Evolutionary conservation across 2,113 vertebrate genomes (phyloP).

Genomic region (Salvator merianae): DNA sequence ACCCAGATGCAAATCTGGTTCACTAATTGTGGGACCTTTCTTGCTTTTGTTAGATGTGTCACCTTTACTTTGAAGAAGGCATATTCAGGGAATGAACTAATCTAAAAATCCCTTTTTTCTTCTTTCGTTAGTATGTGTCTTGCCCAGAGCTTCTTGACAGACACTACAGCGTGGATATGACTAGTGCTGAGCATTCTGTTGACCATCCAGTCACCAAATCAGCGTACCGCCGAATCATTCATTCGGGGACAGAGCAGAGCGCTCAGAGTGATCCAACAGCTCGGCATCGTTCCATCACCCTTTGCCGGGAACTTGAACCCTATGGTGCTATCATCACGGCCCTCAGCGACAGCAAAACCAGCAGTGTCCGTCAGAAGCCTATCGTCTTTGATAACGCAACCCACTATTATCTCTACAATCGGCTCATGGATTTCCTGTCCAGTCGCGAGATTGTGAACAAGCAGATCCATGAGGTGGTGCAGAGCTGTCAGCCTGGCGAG

Average conservation of each 20-base stretch:
- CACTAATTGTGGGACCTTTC: not conserved
- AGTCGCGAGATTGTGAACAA: slow-evolving; percentile 91
- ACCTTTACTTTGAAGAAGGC: not conserved
- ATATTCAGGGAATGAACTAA: not conserved
- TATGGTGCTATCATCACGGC: slow-evolving; percentile 75
- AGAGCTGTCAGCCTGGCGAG: slow-evolving; percentile 92
- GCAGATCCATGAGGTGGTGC: slow-evolving; percentile 91
- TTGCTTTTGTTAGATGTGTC: not conserved
- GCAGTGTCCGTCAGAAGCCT: slow-evolving; percentile 64
- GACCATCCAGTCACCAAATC: slow-evolving; percentile 93
- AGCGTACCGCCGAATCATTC: slow-evolving; percentile 77
- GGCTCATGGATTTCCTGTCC: slow-evolving; percentile 92
- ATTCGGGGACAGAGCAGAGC: slow-evolving; percentile 62
- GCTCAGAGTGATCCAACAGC: slow-evolving; percentile 55
- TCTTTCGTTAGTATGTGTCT: slow-evolving; percentile 82
- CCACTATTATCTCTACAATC: slow-evolving; percentile 97
- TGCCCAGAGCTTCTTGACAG: slow-evolving; percentile 92
- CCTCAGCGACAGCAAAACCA: slow-evolving; percentile 69
- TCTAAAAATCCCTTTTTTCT: not conserved
- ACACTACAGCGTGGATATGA: slow-evolving; percentile 82
- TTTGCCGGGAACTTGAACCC: slow-evolving; percentile 89
- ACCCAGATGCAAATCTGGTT: not conserved
- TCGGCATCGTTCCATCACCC: slow-evolving; percentile 79
- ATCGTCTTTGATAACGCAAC: slow-evolving; percentile 89
- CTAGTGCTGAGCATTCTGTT: slow-evolving; percentile 78